Evolutionary conservation across 1,140 invertebrate species (phyloP).

Genomic region (Panagrolaimus sp.): DNA sequence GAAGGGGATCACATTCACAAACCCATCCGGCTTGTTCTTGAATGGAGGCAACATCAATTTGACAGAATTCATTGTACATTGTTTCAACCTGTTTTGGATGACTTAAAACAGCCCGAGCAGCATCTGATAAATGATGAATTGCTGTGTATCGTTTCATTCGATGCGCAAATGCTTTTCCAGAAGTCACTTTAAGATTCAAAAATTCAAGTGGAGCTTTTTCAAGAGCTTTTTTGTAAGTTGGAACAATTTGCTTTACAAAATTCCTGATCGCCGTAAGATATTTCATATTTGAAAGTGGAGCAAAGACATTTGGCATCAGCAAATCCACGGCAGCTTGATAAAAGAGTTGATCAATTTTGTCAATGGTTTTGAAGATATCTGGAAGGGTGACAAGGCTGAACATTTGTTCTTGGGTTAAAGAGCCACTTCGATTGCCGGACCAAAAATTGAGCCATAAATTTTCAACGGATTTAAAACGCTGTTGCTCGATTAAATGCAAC

Average conservation of each 20-base stretch:
- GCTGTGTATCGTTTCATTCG: slow-evolving; percentile 1
- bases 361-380: background rate
- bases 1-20: slow-evolving; percentile 73
- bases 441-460: background rate
- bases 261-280: background rate
- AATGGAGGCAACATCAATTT: background rate
- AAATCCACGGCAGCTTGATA: slow-evolving; percentile 9
- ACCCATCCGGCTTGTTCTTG: slow-evolving; percentile 70
- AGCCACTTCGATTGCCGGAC: background rate
- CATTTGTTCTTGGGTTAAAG: slow-evolving; percentile 1
- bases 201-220: background rate
- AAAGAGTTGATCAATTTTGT: background rate
- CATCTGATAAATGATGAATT: slow-evolving; percentile 5
- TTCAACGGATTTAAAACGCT: background rate
- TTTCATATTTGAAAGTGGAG: background rate
- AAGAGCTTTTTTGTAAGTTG: background rate
- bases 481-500: background rate
- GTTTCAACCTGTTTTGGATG: background rate
- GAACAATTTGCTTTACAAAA: background rate
- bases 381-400: background rate
- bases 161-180: background rate
- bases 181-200: background rate
- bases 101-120: background rate
- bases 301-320: background rate
- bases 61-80: slow-evolving; percentile 9